phyloP scores from a whole-genome alignment of 1,140 invertebrate species.

The Caenorhabditis elegans region DNA sequence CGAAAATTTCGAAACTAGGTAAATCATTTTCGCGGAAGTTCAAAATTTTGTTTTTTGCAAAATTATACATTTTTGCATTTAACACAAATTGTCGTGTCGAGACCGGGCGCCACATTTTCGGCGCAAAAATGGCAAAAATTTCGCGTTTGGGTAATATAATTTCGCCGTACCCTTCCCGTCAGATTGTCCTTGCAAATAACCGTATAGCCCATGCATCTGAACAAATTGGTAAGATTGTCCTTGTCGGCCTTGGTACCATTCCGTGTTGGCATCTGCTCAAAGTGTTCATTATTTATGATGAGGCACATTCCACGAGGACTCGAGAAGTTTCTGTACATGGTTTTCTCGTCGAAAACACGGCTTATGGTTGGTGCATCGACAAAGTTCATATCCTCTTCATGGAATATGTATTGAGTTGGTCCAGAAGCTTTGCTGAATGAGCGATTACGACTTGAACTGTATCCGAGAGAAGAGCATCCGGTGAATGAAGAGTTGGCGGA shows the following conservation, averaged over 20 bases:
- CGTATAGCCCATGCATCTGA: slow-evolving; percentile 28
- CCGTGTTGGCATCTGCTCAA: slow-evolving; percentile 40
- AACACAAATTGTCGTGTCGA: no score
- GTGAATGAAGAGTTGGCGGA: slow-evolving; percentile 20
- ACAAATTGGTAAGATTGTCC: slow-evolving; percentile 36
- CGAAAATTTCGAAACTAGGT: no score
- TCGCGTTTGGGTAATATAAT: no score
- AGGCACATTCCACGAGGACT: slow-evolving; percentile 41
- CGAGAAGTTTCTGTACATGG: slow-evolving; percentile 33
- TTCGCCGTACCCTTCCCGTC: slow-evolving; percentile 25
- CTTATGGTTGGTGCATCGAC: not conserved
- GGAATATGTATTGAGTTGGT: not conserved
- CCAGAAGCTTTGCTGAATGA: not conserved
- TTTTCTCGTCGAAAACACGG: not conserved
- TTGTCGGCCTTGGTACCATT: slow-evolving; percentile 36
- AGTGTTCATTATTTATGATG: slow-evolving; percentile 43
- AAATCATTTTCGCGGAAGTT: no score
- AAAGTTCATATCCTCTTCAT: slow-evolving; percentile 15
- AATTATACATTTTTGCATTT: no score
- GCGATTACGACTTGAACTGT: not conserved
- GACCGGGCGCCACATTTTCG: no score
- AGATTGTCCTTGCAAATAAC: slow-evolving; percentile 34
- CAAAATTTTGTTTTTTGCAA: no score
- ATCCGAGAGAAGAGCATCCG: not conserved
- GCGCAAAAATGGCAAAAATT: no score